A percentile compares a stretch with the other conserved stretches of the same genome.
phyloP scores from a whole-genome alignment of 2,888 invertebrate species.

The Lepidochitona cinerea region DNA sequence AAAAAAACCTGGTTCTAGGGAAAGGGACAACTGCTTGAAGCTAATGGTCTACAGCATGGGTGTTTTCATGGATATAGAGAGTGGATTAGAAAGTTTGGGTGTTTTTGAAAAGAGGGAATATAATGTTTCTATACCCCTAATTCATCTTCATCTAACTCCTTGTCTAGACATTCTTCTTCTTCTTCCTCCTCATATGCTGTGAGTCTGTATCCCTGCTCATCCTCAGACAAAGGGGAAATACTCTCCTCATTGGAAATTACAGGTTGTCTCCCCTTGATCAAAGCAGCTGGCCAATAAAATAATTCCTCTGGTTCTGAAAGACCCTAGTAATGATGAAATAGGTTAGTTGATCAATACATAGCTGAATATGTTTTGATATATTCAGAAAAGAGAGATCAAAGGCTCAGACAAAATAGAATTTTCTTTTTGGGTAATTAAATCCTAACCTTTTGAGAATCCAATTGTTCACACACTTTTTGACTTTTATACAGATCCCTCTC shows the following conservation, averaged over 20 bases:
- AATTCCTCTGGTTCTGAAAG: constrained; percentile 73
- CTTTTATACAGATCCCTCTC: constrained; percentile 64
- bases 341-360: not conserved
- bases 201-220: not conserved
- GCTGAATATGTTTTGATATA: not conserved
- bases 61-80: no score
- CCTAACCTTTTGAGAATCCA: constrained; percentile 74
- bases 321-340: constrained; percentile 53
- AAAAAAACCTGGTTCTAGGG: no score
- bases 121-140: not conserved
- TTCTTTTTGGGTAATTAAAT: not conserved
- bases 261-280: constrained; percentile 37
- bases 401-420: no score
- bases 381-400: no score
- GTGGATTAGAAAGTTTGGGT: no score
- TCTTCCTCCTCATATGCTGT: not conserved
- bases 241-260: constrained; percentile 10
- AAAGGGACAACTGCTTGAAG: no score
- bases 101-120: no score
- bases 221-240: not conserved
- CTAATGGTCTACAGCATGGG: no score
- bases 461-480: constrained; percentile 75
- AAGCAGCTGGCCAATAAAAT: constrained; percentile 76
- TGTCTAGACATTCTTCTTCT: not conserved
- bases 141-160: not conserved